phyloP scores from a whole-genome alignment of 2,797 vertebrate species.

The Sebastes elongatus region DNA sequence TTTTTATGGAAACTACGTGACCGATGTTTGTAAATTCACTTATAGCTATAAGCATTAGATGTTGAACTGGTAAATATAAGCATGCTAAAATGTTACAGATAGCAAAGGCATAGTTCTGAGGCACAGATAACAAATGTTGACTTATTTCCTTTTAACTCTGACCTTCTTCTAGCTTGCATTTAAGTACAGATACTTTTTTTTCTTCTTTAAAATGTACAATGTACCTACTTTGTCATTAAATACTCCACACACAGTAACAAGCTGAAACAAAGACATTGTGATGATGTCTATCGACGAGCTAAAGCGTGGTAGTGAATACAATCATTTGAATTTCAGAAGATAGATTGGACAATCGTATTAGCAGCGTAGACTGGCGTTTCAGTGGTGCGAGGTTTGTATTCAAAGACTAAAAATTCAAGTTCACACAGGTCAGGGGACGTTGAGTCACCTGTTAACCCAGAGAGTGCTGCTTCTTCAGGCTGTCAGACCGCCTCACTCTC shows the following conservation, averaged over 20 bases:
- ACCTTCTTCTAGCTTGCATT: not conserved
- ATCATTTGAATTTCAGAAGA: conserved; percentile 17
- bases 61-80: conserved; percentile 8
- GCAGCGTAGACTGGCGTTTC: conserved; percentile 75
- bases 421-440: conserved; percentile 5
- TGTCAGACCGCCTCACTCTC: conserved; percentile 69
- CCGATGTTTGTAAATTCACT: conserved; percentile 1
- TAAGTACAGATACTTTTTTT: not conserved
- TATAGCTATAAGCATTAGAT: conserved; percentile 18
- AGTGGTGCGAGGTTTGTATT: conserved; percentile 50
- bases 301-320: conserved; percentile 38
- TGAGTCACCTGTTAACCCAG: conserved; percentile 71
- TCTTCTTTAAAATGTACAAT: not conserved
- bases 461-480: conserved; percentile 81
- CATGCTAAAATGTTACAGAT: conserved; percentile 44
- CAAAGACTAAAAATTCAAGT: conserved; percentile 49
- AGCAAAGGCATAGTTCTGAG: conserved; percentile 47
- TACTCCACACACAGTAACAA: not conserved
- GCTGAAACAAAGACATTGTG: conserved; percentile 8
- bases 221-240: not conserved
- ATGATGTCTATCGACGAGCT: not conserved
- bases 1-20: conserved; percentile 8
- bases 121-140: conserved; percentile 35
- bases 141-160: not conserved
- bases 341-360: conserved; percentile 15